Base-by-base conservation (phyloP, 2,113 vertebrate genomes). In the Fregata magnificens region DNA sequence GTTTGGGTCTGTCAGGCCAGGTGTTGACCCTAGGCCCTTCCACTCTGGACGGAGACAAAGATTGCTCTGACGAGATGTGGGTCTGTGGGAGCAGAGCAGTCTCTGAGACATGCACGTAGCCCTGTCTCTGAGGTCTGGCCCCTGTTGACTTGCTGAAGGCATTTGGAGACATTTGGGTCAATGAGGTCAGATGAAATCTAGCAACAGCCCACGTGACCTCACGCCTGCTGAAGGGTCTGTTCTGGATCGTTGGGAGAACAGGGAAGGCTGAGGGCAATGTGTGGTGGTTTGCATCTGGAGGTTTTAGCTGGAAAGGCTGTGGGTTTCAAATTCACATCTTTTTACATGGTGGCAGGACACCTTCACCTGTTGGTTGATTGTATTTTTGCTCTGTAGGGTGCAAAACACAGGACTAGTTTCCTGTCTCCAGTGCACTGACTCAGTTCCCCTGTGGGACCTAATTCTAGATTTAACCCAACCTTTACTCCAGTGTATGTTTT, bases 11-110 rank as follows among this genome's bases (percentile, higher is more conserved):
- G 40, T 65, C 55, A 73, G 82, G 22, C 32, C 59, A 29, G 66
- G 13, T 66, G 47, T 58, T 86, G 62, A 34, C 71, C 34, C 31
- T 25, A 18, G 24, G 50, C 42, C 32, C 8, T 38, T 74, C 59
- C 2, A 2, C 31, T 70, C 34, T 31, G 76, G 24, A 4, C 1
- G 2, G 65, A n/a, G 36, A 45, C 0, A 4, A 50, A 36, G 34
- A 32, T 65, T 62, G 73, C 32, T 72, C 38, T 22, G 69, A 32
- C 0, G 10, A 67, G 34, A 4, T 50, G 16, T 61, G 79, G 31
- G 36, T 69, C 56, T 2, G 13, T 29, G 71, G 80, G n/a, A 84
- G 76, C 82, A 86, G 44, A 78, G 86, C n/a, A 9, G 53, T 34
- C 67, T 62, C 32, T 3, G 10, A 55, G 76, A 12, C 8, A 3